Base-by-base conservation (phyloP, 2,797 vertebrate species). In the Crotalus adamanteus region DNA sequence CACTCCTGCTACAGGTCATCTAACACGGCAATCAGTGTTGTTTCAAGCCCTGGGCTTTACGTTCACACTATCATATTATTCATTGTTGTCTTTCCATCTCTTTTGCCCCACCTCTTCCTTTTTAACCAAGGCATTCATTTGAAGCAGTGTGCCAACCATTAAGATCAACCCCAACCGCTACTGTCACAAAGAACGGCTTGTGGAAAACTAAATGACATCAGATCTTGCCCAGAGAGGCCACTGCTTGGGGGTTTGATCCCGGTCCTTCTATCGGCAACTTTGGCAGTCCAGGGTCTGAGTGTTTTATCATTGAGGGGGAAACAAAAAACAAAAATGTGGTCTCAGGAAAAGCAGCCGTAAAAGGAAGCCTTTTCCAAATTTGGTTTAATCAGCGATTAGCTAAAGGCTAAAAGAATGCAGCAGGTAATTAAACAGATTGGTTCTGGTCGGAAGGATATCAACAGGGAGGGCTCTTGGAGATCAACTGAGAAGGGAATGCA, bases 391-490 rank as follows among this genome's bases (percentile, higher is more conserved):
- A 86, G 85, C 26, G 51, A 69, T 55, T 91, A 87, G 61, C 14
- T 18, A 37, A 13, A 55, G 85, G 47, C 85, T 91, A 53, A 51
- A 87, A 57, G n/a, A 87, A 65, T 42, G n/a, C 55, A 55, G 83
- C 59, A 91, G 90, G 63, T 91, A 60, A 53, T 91, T 91, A 63
- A 86, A 63, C n/a, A 56, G 47, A 61, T 20, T 87, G 25, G 63
- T 87, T 65, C 83, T 87, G 47, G 8, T 51, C 60, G 69, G 69
- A 53, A 26, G 53, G 6, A 87, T 87, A 16, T 57, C 87, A 69
- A 56, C 4, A 18, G 42, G 55, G 31, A 53, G 61, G 5, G 12
- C 9, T n/a, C 86, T 63, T 42, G 20, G 91, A 56, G 31, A 87
- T 42, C 91, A 65, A 91, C 47, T 25, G 13, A 91, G 90, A 78